phyloP scores from a whole-genome alignment of 2,113 vertebrate genomes.

The Chitala chitala region DNA sequence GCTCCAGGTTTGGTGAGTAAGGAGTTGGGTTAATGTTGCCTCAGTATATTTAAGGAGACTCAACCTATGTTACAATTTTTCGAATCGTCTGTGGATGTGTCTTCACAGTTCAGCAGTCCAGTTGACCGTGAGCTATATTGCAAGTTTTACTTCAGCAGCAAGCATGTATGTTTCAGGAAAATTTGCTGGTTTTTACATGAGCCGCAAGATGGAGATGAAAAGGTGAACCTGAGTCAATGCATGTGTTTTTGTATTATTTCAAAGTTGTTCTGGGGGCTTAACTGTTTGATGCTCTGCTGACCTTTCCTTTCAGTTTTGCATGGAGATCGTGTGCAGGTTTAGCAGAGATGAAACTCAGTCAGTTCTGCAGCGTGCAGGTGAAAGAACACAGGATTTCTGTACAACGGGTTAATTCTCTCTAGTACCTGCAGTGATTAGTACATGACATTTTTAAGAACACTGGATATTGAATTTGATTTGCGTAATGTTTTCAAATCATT shows the following conservation, averaged over 20 bases:
- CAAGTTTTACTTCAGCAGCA: constrained; percentile 74
- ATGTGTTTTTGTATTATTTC: not conserved
- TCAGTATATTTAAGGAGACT: constrained; percentile 18
- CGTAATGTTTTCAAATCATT: too few relatives aligned
- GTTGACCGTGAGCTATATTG: constrained; percentile 70
- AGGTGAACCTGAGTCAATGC: constrained; percentile 60
- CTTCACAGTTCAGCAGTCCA: constrained; percentile 29
- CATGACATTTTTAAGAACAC: too few relatives aligned
- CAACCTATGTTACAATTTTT: constrained; percentile 29
- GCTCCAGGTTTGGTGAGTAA: not conserved
- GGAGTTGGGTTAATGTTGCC: not conserved
- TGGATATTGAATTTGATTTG: too few relatives aligned
- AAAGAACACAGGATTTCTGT: constrained; percentile 16
- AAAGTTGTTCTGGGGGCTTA: not conserved
- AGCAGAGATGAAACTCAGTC: constrained; percentile 51
- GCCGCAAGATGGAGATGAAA: constrained; percentile 72
- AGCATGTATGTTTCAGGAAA: constrained; percentile 62
- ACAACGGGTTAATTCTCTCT: too few relatives aligned
- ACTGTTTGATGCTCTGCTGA: not conserved
- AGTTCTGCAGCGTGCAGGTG: constrained; percentile 82
- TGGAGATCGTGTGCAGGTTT: constrained; percentile 70
- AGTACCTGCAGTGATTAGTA: too few relatives aligned
- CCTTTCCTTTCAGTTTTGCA: constrained; percentile 68
- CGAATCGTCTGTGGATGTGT: too few relatives aligned
- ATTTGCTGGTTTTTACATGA: constrained; percentile 73